phyloP scores from a whole-genome alignment of 2,797 vertebrate genomes.

The Borostomias antarcticus region DNA sequence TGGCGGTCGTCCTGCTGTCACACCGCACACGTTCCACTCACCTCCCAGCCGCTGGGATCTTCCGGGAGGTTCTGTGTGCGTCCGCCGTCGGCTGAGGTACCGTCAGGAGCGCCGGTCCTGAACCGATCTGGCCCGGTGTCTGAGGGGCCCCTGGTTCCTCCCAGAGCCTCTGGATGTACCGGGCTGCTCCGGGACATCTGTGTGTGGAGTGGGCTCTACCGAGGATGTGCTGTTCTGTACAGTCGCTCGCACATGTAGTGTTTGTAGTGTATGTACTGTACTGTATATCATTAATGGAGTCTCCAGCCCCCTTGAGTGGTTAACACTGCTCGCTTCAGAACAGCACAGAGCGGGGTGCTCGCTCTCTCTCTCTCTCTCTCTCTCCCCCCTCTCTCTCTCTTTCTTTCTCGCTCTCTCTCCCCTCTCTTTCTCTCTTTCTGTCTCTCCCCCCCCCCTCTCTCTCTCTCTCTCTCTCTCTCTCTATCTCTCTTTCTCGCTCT shows the following conservation, averaged over 20 bases:
- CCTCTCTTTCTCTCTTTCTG: no score
- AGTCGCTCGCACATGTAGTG: background rate
- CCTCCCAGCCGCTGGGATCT: no score
- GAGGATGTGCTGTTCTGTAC: background rate
- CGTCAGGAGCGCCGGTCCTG: background rate
- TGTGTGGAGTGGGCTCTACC: slow-evolving; percentile 52
- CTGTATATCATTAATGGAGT: slow-evolving; percentile 75
- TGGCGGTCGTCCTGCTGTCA: no score
- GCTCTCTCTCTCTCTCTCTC: no score
- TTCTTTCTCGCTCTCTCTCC: no score
- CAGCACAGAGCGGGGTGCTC: slow-evolving; percentile 5
- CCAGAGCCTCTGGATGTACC: slow-evolving; percentile 38
- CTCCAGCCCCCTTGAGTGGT: slow-evolving; percentile 74
- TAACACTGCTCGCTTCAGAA: slow-evolving; percentile 63
- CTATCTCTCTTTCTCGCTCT: no score
- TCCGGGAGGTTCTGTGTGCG: background rate
- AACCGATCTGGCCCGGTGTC: background rate
- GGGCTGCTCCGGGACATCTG: slow-evolving; percentile 46
- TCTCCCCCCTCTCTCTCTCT: no score
- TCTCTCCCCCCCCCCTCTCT: no score
- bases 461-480: no score
- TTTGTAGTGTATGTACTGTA: slow-evolving; percentile 28
- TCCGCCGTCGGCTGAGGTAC: background rate
- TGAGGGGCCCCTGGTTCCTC: slow-evolving; percentile 26
- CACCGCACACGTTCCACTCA: no score